Percentiles rank a stretch among this genome's conserved stretches.
phyloP scores from a whole-genome alignment of 2,113 vertebrate species.

The Leucosticte australis region DNA sequence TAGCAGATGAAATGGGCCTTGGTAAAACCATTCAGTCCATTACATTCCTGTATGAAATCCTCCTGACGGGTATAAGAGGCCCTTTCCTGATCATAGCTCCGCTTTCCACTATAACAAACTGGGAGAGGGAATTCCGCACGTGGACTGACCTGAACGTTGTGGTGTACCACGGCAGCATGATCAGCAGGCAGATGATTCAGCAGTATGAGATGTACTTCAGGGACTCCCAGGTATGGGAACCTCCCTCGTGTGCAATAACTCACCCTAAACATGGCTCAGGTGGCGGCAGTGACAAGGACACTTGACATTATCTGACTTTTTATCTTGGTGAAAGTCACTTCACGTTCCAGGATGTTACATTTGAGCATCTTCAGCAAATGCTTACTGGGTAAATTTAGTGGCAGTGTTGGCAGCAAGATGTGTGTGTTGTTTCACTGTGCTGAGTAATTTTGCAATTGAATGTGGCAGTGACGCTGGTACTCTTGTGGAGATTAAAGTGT shows the following conservation, averaged over 20 bases:
- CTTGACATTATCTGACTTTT: background rate
- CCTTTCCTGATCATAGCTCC: constrained; percentile 98
- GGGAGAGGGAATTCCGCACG: constrained; percentile 95
- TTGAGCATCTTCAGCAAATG: background rate
- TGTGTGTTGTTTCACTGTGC: background rate
- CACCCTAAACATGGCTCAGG: background rate
- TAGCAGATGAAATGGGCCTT: constrained; percentile 98
- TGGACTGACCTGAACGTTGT: constrained; percentile 96
- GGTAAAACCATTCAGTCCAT: constrained; percentile 99
- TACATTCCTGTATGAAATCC: constrained; percentile 94
- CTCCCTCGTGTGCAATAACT: background rate
- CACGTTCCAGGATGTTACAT: background rate
- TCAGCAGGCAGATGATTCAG: constrained; percentile 98
- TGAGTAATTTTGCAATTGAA: background rate
- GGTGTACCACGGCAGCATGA: constrained; percentile 94
- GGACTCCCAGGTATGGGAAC: constrained; percentile 86
- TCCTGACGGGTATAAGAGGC: constrained; percentile 85
- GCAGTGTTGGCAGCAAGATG: background rate
- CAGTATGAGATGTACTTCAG: constrained; percentile 99
- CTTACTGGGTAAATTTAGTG: background rate
- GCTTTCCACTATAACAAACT: constrained; percentile 97
- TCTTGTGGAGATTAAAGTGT: background rate
- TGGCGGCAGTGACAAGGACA: background rate
- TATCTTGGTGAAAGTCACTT: background rate
- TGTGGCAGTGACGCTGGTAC: background rate